Evolutionary conservation across 2,888 invertebrate genomes (phyloP), one percentile per base, ranked within the genome.

Genomic region (Anarsia innoxiella): DNA sequence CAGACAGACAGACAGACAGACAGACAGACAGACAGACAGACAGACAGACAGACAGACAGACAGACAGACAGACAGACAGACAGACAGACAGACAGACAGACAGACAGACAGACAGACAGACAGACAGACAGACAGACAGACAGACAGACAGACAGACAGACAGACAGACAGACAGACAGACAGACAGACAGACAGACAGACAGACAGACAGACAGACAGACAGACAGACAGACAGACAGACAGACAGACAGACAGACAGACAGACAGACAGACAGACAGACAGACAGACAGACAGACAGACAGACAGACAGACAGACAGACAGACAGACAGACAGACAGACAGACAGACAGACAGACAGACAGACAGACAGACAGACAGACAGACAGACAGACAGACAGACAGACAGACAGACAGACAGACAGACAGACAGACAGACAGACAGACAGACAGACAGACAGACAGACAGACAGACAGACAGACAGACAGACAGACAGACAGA

Each of bases 61-160:
- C 25, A 25, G 25, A 25, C 25, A 25, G 25, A 25, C 25, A 25
- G 25, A 25, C 25, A 25, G 25, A 25, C 25, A 25, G 25, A 25
- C 25, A 25, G 25, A 25, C 25, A 25, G 25, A 25, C 25, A 25
- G 25, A 25, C 25, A 25, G 25, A 25, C 25, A 25, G 25, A 25
- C 25, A 25, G 25, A 25, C 25, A 25, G 25, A 25, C 25, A 25
- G 25, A 25, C 25, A 25, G 25, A 25, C 25, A 25, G 25, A 25
- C 25, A 25, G 25, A 25, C 25, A 25, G 25, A 25, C 25, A 25
- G 25, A 25, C 25, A 25, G 25, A 25, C 25, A 25, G 25, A 25
- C 25, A 25, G 25, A 25, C 25, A 25, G 25, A 25, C 25, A 25
- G 25, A 25, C 25, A 25, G 25, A 25, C 25, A 25, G 25, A 25